phyloP scores from a whole-genome alignment of 2,797 vertebrate genomes.

The Erpetoichthys calabaricus region DNA sequence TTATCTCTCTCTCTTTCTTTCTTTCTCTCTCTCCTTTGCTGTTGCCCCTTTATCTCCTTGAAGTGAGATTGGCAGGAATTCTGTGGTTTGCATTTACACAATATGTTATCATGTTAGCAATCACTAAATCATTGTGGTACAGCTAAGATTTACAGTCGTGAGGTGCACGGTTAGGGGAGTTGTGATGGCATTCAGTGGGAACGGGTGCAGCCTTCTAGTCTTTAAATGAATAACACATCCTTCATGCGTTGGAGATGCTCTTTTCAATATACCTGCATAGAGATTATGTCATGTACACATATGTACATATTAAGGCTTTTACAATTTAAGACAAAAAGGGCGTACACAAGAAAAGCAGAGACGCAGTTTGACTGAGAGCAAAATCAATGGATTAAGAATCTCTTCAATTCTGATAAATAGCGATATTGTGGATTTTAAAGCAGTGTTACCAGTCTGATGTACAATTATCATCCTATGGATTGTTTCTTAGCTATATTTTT shows the following conservation, averaged over 20 bases:
- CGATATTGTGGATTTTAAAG: no score
- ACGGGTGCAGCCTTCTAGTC: conserved; percentile 4
- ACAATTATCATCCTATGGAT: no score
- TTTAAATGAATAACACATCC: conserved; percentile 17
- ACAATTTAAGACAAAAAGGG: no score
- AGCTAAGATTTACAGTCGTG: conserved; percentile 66
- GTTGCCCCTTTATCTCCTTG: conserved; percentile 47
- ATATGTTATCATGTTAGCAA: conserved; percentile 79
- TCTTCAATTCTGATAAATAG: no score
- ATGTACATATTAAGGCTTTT: no score
- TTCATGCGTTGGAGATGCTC: conserved; percentile 23
- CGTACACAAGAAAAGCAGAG: no score
- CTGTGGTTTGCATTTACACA: conserved; percentile 78
- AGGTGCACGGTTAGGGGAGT: conserved; percentile 25
- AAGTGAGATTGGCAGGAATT: conserved; percentile 62
- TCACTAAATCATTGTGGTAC: conserved; percentile 76
- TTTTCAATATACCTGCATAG: conserved; percentile 13
- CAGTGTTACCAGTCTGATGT: no score
- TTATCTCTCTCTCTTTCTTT: conserved; percentile 18
- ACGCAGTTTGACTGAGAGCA: no score
- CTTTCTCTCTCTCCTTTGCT: conserved; percentile 20
- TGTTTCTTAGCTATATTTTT: no score
- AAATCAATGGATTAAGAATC: no score
- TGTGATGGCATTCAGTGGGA: conserved; percentile 18
- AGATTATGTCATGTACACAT: no score